phyloP scores from a whole-genome alignment of 2,797 vertebrate genomes.

The Spinus pinus region DNA sequence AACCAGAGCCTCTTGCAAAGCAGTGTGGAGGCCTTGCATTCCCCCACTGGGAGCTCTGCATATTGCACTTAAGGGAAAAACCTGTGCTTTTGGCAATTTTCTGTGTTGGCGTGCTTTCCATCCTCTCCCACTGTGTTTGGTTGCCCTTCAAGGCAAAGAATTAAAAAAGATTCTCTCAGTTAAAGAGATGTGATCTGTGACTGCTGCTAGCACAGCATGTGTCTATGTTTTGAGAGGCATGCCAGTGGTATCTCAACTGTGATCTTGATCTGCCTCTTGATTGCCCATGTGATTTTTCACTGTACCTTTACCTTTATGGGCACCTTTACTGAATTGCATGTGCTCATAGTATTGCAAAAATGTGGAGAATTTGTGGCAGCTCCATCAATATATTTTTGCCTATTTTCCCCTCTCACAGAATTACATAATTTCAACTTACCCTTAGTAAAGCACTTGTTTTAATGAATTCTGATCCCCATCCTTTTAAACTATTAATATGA shows the following conservation, averaged over 20 bases:
- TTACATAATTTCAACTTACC: not conserved
- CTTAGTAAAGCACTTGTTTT: not conserved
- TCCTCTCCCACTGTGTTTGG: not conserved
- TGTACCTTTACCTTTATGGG: not conserved
- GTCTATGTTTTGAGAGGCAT: not conserved
- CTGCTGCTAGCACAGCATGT: not conserved
- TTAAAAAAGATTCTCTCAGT: not conserved
- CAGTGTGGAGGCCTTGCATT: not conserved
- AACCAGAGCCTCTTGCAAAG: not conserved
- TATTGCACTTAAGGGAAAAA: constrained; percentile 26
- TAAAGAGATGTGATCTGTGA: not conserved
- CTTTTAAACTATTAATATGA: not conserved
- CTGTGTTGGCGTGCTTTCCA: not conserved
- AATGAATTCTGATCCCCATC: not conserved
- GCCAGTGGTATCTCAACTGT: not conserved
- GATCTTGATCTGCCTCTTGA: not conserved
- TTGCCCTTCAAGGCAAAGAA: constrained; percentile 31
- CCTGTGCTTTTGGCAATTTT: constrained; percentile 16
- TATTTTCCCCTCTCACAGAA: not conserved
- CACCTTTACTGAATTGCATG: not conserved
- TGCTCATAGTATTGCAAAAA: not conserved
- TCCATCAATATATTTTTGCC: not conserved
- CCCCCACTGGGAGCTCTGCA: not conserved
- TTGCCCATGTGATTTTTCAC: not conserved
- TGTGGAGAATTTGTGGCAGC: not conserved